Percentiles rank a stretch among this genome's conserved stretches.
These are phyloP conservation scores for Melangyna quadrimaculata DNA, from an alignment of 2,888 invertebrate species.

Conservation along the genomic window DNA sequence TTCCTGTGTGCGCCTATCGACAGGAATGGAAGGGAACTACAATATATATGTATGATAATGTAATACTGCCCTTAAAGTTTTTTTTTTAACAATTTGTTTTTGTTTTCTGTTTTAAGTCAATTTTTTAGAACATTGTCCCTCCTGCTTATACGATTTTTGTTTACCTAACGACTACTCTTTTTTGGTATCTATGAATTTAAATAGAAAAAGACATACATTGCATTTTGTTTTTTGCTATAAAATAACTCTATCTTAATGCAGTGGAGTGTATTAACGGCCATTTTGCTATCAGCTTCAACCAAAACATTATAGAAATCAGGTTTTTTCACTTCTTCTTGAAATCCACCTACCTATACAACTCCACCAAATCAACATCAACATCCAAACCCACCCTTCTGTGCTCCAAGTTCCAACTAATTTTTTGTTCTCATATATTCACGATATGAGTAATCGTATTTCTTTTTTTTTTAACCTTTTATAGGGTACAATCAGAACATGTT, in stretches of 20 bases:
- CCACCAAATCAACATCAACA: neutral
- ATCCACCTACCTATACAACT: conserved; percentile 34
- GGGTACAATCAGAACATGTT: conserved; percentile 52
- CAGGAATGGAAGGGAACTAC: no score
- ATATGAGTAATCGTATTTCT: conserved; percentile 47
- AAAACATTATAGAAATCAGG: neutral
- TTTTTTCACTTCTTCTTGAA: neutral
- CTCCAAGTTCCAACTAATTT: neutral
- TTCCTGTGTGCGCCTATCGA: no score
- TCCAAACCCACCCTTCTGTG: neutral
- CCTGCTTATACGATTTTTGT: no score
- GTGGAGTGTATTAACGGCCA: neutral
- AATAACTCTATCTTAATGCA: neutral
- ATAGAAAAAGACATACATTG: no score
- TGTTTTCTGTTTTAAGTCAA: no score
- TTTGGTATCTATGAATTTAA: no score
- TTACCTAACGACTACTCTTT: no score
- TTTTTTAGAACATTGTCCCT: no score
- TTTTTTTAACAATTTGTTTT: no score
- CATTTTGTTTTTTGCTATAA: no score
- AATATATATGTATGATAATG: no score
- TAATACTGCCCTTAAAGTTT: no score
- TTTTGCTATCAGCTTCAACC: neutral
- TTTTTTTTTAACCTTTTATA: conserved; percentile 58
- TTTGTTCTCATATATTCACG: conserved; percentile 34